Evolutionary conservation across 2,113 vertebrate genomes (phyloP).

Genomic region (Dolichotis patagonum): DNA sequence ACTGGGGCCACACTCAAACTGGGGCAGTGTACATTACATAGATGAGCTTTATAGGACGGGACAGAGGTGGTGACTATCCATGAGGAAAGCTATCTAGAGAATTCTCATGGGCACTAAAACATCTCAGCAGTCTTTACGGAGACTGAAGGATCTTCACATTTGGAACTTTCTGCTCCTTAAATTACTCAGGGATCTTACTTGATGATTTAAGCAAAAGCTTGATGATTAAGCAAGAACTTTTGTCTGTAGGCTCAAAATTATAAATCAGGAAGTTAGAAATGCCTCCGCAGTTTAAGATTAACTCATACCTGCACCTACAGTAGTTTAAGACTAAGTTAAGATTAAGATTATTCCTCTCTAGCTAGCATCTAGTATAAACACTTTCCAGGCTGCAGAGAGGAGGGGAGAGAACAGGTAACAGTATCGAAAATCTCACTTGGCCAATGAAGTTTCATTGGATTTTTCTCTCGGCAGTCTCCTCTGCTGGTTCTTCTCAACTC

Average conservation of each 20-base stretch:
- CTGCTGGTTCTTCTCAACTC: background rate
- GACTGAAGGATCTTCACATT: background rate
- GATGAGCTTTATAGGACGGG: background rate
- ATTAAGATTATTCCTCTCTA: background rate
- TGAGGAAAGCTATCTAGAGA: background rate
- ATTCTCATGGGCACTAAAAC: background rate
- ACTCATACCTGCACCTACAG: background rate
- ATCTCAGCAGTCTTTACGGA: background rate
- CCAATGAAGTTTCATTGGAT: background rate
- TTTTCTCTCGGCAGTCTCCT: background rate
- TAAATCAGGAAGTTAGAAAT: background rate
- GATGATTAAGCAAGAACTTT: too few relatives aligned
- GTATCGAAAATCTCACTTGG: background rate
- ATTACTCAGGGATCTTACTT: background rate
- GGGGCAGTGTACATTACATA: rapidly evolving
- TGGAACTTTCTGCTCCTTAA: background rate
- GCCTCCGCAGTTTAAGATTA: background rate
- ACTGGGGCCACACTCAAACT: background rate
- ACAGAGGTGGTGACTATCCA: background rate
- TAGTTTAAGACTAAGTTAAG: background rate
- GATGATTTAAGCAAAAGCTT: constrained; percentile 4
- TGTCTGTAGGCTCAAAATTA: background rate
- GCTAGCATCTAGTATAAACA: background rate
- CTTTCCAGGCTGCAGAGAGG: background rate
- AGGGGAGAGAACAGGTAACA: background rate